These are phyloP conservation scores for Plutomurus gul DNA, from an alignment of 1,140 invertebrate species.

Conservation along the genomic window DNA sequence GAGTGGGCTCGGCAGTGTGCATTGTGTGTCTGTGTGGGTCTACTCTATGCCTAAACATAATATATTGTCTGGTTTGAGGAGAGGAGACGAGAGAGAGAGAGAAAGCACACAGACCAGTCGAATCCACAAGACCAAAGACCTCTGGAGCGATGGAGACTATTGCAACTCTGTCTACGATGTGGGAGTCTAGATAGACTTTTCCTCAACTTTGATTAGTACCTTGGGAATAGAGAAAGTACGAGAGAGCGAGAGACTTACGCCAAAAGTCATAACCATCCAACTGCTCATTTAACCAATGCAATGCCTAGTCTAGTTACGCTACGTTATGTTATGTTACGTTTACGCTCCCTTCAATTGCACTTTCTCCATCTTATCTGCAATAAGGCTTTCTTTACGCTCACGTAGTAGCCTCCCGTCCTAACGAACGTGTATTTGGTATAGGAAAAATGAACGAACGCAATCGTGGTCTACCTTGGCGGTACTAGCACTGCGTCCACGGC, in stretches of 20 bases:
- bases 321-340: background rate
- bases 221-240: slow-evolving; percentile 3
- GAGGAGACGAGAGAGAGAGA: background rate
- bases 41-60: no score
- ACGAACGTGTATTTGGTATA: background rate
- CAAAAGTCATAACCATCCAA: slow-evolving; percentile 43
- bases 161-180: background rate
- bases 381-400: background rate
- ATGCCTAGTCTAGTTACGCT: slow-evolving; percentile 12
- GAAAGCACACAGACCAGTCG: background rate
- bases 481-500: no score
- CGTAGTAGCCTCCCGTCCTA: background rate
- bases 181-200: slow-evolving; percentile 17
- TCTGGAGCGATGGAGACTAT: no score
- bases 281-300: slow-evolving; percentile 36
- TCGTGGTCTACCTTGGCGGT: no score
- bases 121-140: no score
- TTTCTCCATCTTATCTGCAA: background rate
- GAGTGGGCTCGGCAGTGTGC: no score
- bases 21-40: no score
- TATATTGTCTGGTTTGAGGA: no score
- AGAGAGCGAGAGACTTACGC: slow-evolving; percentile 10
- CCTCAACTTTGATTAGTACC: slow-evolving; percentile 27
- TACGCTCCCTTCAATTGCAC: background rate
- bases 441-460: background rate